A percentile compares a stretch with the other conserved stretches of the same genome.
Conservation (phyloP, 2,888 invertebrate genomes). For the Sinodicranocentrus sp. region DNA sequence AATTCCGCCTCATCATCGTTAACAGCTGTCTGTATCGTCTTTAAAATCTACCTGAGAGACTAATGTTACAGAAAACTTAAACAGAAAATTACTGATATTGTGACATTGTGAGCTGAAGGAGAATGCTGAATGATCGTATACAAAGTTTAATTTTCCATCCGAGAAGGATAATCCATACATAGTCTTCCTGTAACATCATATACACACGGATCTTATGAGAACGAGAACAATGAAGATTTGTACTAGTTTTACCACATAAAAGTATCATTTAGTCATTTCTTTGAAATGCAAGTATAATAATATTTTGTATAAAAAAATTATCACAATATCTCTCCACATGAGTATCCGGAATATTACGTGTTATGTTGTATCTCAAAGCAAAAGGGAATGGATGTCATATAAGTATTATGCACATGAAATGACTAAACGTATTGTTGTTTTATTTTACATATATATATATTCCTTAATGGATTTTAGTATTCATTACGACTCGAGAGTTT, state of each 20-base stretch:
- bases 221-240: not conserved
- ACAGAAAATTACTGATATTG: not conserved
- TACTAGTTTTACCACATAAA: not conserved
- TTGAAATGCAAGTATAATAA: not conserved
- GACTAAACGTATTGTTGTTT: too few relatives aligned
- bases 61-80: conserved; percentile 6
- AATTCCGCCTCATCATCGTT: conserved; percentile 14
- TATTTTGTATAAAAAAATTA: not conserved
- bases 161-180: not conserved
- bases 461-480: too few relatives aligned
- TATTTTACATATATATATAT: too few relatives aligned
- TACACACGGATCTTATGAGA: not conserved
- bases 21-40: not conserved
- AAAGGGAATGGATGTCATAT: too few relatives aligned
- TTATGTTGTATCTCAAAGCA: too few relatives aligned
- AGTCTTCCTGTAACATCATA: conserved; percentile 15
- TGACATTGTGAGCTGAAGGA: not conserved
- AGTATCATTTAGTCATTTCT: not conserved
- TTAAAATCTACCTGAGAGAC: not conserved
- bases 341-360: too few relatives aligned
- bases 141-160: not conserved
- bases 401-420: too few relatives aligned
- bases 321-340: too few relatives aligned
- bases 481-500: too few relatives aligned
- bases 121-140: not conserved